A percentile compares a stretch with the other conserved stretches of the same genome.
Evolutionary conservation across 2,888 invertebrate species (phyloP).

Genomic region (Candidula unifasciata): DNA sequence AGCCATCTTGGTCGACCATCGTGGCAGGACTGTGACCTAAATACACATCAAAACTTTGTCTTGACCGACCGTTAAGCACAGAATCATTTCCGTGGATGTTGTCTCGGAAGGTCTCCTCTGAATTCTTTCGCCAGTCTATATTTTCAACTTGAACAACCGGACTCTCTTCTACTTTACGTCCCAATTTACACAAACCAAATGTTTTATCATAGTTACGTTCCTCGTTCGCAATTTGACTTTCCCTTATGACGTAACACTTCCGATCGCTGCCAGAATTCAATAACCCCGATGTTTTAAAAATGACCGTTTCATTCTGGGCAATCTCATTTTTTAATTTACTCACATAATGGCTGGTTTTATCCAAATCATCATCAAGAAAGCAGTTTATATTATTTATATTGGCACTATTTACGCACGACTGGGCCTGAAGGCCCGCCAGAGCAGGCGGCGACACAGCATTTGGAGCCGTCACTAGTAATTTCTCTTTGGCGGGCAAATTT

Average conservation of each 20-base stretch:
- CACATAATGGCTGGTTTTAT: slow-evolving; percentile 10
- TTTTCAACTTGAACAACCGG: background rate
- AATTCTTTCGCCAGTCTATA: background rate
- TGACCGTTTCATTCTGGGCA: background rate
- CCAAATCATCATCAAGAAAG: background rate
- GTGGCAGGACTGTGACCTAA: background rate
- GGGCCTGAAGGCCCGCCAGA: slow-evolving; percentile 20
- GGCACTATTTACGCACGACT: slow-evolving; percentile 14
- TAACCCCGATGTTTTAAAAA: background rate
- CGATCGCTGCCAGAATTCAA: background rate
- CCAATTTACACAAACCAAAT: background rate
- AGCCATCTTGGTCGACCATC: background rate
- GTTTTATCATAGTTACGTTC: background rate
- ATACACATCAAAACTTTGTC: background rate
- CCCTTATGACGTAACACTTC: background rate
- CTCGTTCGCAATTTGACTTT: background rate
- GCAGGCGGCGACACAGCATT: slow-evolving; percentile 31
- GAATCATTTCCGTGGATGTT: background rate
- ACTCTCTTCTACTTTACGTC: background rate
- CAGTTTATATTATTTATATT: slow-evolving; percentile 44
- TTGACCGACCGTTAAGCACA: background rate
- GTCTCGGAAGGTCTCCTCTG: background rate
- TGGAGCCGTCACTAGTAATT: slow-evolving; percentile 3
- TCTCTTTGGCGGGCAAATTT: slow-evolving; percentile 37
- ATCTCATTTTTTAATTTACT: slow-evolving; percentile 23